Base-by-base conservation (phyloP, 2,113 vertebrate genomes). In the Poeciliopsis turrubarensis region DNA sequence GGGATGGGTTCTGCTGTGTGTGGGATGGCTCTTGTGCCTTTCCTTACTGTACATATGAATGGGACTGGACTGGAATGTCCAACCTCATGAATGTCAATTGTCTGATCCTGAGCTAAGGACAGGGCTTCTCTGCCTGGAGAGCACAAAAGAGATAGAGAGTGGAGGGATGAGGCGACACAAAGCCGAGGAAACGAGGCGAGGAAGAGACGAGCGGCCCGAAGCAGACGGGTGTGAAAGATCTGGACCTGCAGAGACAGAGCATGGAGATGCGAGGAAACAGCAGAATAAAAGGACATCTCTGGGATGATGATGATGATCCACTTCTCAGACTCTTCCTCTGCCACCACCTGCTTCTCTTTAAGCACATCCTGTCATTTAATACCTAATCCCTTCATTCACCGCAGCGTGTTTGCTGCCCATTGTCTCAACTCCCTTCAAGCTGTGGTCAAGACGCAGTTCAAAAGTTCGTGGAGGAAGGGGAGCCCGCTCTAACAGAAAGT, bases 31-130 rank as follows among this genome's bases (percentile, higher is more conserved):
- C 92, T 93, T 93, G 86, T 92, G 84, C 73, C 79, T 73, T 77
- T 80, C 77, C 83, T 89, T 90, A 91, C 94, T 94, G 95, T 96
- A 95, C 95, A 95, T 96, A 94, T 95, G 93, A 96, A 96, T 95
- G 87, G 91, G 88, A 89, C 89, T 76, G 87, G 85, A 91, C 90
- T 65, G 75, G 92, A 93, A 91, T 91, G 85, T 87, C 86, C 87
- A 86, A 87, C 80, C 93, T 95, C 93, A 93, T 94, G 93, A 94
- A 95, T 96, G 93, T 93, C 93, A 95, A 95, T 94, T 72, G 84
- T 90, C 87, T 81, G 87, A 83, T 68, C 76, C 68, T 61, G 84
- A 87, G 93, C 94, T 92, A 95, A 93, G 87, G 86, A 90, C 82
- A 73, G 86, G 90, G 85, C 91, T 94, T 88, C 90, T 93, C 91